These are phyloP conservation scores for Stramonita haemastoma DNA, from an alignment of 2,888 invertebrate genomes.

Conservation along the genomic window DNA sequence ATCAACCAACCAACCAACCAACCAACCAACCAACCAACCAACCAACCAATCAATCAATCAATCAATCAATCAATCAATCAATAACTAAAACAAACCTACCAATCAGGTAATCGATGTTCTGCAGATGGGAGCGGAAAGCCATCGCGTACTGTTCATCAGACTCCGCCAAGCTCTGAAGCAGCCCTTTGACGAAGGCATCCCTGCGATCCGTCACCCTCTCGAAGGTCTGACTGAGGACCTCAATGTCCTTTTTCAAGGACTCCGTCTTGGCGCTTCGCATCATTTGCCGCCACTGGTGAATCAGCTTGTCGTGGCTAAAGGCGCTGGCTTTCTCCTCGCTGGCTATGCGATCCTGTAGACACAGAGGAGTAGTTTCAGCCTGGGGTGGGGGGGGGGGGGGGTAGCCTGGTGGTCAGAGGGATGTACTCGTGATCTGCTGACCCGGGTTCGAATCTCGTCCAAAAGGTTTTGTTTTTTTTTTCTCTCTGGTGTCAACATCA, in stretches of 20 bases:
- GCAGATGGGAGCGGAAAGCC: slow-evolving; percentile 76
- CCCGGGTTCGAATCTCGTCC: too few species aligned
- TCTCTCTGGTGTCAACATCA: too few species aligned
- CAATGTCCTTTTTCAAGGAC: slow-evolving; percentile 77
- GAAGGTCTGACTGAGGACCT: slow-evolving; percentile 78
- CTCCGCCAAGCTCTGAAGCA: slow-evolving; percentile 76
- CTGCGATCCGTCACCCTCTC: slow-evolving; percentile 78
- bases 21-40: too few species aligned
- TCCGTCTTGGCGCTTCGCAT: slow-evolving; percentile 75
- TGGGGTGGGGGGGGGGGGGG: neutral
- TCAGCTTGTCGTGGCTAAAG: slow-evolving; percentile 64
- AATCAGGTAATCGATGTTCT: slow-evolving; percentile 76
- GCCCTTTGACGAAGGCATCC: slow-evolving; percentile 77
- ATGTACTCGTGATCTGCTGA: too few species aligned
- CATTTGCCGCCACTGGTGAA: neutral
- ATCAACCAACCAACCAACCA: too few species aligned
- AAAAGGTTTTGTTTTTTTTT: too few species aligned
- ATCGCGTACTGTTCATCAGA: slow-evolving; percentile 78
- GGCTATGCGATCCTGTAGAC: slow-evolving; percentile 73
- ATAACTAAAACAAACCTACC: slow-evolving; percentile 59
- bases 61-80: too few species aligned
- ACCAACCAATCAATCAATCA: too few species aligned
- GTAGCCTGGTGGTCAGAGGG: neutral
- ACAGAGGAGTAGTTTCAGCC: neutral
- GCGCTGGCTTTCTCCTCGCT: slow-evolving; percentile 77